Evolutionary conservation across 2,113 vertebrate species (phyloP).

Genomic region (Heptranchias perlo): DNA sequence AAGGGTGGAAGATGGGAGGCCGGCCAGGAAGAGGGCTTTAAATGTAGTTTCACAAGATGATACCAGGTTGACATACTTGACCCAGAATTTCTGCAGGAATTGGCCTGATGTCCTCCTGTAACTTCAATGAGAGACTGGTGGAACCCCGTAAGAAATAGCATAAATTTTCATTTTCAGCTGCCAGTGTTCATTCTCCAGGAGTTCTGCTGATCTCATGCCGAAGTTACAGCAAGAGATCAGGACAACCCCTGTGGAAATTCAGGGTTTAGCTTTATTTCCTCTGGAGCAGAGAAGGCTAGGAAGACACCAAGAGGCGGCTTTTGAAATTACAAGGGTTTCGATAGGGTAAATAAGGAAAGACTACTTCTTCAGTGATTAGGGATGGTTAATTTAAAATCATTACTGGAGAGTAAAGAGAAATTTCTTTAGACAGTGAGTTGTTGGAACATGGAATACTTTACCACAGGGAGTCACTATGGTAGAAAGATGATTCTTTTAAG

Average conservation of each 20-base stretch:
- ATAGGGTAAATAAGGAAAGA: no score
- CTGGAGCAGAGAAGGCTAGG: not conserved
- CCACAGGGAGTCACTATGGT: no score
- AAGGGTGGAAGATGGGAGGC: not conserved
- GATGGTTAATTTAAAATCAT: no score
- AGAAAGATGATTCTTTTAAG: no score
- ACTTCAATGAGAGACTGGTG: not conserved
- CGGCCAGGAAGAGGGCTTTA: not conserved
- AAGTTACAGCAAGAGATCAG: not conserved
- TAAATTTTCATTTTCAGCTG: not conserved
- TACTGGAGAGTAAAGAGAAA: no score
- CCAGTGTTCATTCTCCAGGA: not conserved
- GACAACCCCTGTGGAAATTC: not conserved
- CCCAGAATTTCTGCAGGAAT: not conserved
- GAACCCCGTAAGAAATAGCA: not conserved
- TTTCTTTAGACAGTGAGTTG: no score
- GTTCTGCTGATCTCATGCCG: not conserved
- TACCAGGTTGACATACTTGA: not conserved
- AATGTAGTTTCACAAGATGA: not conserved
- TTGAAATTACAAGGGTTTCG: no score
- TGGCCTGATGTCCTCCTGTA: not conserved
- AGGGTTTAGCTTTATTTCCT: no score
- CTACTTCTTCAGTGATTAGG: no score
- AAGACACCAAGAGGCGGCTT: not conserved
- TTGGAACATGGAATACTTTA: no score